Percentiles rank a stretch among this genome's conserved stretches.
phyloP scores from a whole-genome alignment of 2,888 invertebrate genomes.

The Synanthedon tipuliformis region DNA sequence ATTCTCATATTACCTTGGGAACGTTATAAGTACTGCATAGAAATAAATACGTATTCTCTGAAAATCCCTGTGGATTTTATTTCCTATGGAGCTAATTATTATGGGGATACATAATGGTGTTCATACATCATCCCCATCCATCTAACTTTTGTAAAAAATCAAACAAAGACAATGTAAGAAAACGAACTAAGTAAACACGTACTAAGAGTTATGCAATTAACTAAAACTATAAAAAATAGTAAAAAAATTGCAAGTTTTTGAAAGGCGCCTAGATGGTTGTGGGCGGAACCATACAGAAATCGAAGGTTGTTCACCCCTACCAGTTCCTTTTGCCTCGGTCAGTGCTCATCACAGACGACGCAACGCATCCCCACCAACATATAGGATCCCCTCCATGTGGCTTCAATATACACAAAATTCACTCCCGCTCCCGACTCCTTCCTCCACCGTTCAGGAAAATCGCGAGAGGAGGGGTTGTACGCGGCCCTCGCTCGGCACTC shows the following conservation, averaged over 20 bases:
- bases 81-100: not conserved
- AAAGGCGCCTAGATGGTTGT: slow-evolving; percentile 29
- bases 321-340: slow-evolving; percentile 49
- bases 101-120: not conserved
- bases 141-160: not conserved
- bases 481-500: slow-evolving; percentile 48
- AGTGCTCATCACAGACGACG: slow-evolving; percentile 50
- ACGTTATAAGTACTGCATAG: not conserved
- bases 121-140: too few species aligned
- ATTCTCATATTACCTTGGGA: not conserved
- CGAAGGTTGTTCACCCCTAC: slow-evolving; percentile 68
- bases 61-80: not conserved
- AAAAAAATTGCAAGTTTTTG: slow-evolving; percentile 21
- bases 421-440: slow-evolving; percentile 61
- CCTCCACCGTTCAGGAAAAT: slow-evolving; percentile 59
- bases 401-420: slow-evolving; percentile 49
- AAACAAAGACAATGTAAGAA: slow-evolving; percentile 37
- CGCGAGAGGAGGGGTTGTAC: slow-evolving; percentile 63
- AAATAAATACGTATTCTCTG: not conserved
- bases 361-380: slow-evolving; percentile 66
- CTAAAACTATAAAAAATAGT: slow-evolving; percentile 13
- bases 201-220: slow-evolving; percentile 47
- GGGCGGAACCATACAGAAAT: slow-evolving; percentile 40
- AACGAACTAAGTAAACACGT: slow-evolving; percentile 25
- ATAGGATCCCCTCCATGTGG: slow-evolving; percentile 68